A percentile compares a stretch with the other conserved stretches of the same genome.
Evolutionary conservation across 2,797 vertebrate genomes (phyloP).

Genomic region (Poecilia picta): DNA sequence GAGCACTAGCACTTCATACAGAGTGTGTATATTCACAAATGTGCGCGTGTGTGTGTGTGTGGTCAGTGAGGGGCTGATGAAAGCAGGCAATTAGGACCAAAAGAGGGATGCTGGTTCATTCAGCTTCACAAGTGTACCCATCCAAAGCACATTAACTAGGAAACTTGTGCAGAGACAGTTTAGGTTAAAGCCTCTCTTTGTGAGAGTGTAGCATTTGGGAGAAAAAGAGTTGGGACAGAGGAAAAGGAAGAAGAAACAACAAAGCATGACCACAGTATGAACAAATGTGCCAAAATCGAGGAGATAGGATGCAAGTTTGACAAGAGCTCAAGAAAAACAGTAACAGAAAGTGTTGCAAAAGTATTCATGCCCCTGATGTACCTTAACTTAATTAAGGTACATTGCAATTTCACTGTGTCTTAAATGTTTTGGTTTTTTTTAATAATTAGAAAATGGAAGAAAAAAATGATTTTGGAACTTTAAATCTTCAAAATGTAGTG

Average conservation of each 20-base stretch:
- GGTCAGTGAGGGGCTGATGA: constrained; percentile 64
- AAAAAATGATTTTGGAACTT: not conserved
- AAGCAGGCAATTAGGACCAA: constrained; percentile 78
- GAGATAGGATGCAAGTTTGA: not conserved
- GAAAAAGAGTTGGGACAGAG: constrained; percentile 3
- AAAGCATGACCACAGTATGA: not conserved
- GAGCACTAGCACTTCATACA: constrained; percentile 59
- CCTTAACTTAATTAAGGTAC: not conserved
- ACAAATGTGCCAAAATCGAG: not conserved
- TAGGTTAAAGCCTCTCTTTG: constrained; percentile 30
- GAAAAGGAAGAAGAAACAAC: not conserved
- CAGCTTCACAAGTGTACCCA: constrained; percentile 71
- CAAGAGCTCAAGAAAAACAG: not conserved
- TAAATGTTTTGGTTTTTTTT: not conserved
- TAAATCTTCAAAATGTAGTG: not conserved
- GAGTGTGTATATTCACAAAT: constrained; percentile 26
- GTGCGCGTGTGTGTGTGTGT: constrained; percentile 24
- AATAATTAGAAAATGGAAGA: not conserved
- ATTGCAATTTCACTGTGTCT: not conserved
- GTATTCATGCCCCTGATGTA: not conserved
- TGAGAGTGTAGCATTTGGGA: constrained; percentile 1
- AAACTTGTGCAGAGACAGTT: constrained; percentile 43
- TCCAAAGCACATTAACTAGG: constrained; percentile 67
- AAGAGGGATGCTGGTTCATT: constrained; percentile 73
- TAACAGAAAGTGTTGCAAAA: not conserved